Evolutionary conservation across 1,140 invertebrate species (phyloP).

Genomic region (Philopotamus ludificatus): DNA sequence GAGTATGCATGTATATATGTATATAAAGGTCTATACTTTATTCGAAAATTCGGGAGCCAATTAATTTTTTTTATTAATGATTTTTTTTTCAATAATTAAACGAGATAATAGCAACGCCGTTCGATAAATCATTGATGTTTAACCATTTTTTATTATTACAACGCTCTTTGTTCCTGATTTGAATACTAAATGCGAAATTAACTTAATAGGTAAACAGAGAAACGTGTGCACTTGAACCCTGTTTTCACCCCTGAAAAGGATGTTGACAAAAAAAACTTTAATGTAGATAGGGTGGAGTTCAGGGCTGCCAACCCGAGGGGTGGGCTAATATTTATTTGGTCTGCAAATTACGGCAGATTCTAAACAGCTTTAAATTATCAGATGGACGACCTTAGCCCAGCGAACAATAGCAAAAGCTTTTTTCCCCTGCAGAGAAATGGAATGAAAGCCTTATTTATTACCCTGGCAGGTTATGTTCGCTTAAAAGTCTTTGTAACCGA

Average conservation of each 20-base stretch:
- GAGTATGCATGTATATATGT: no score
- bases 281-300: background rate
- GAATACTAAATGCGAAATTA: background rate
- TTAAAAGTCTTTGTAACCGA: slow-evolving; percentile 23
- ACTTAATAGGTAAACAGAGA: background rate
- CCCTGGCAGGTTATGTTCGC: slow-evolving; percentile 35
- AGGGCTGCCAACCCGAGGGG: background rate
- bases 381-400: slow-evolving; percentile 23
- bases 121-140: no score
- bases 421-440: slow-evolving; percentile 24
- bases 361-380: slow-evolving; percentile 34
- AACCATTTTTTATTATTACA: no score
- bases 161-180: no score
- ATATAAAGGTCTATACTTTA: no score
- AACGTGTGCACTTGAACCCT: slow-evolving; percentile 8
- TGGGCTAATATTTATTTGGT: slow-evolving; percentile 36
- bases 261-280: background rate
- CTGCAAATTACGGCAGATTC: slow-evolving; percentile 34
- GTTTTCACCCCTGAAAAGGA: background rate
- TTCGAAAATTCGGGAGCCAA: background rate
- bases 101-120: no score
- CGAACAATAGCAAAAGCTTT: slow-evolving; percentile 30
- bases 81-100: no score
- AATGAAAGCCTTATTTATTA: slow-evolving; percentile 35
- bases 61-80: background rate